Conservation (phyloP, 2,113 vertebrate genomes). For the Formicarius rufipectus region DNA sequence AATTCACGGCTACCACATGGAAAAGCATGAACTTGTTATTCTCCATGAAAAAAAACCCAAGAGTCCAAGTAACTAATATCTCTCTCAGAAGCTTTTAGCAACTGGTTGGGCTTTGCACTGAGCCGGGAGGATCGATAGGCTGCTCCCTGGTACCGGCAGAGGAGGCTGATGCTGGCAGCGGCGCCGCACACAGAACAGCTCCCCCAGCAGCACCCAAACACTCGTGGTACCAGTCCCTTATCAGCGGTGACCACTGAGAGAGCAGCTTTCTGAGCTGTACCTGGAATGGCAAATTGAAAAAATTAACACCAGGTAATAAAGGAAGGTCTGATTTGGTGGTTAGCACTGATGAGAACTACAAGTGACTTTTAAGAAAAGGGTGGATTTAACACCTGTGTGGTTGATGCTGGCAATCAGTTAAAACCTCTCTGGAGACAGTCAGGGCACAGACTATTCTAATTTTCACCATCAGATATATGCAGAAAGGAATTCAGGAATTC, state of each 20-base stretch:
- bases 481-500: not conserved
- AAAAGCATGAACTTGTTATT: not conserved
- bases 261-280: not conserved
- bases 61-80: not conserved
- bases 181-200: not conserved
- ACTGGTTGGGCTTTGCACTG: not conserved
- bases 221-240: not conserved
- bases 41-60: not conserved
- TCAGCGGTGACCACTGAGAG: not conserved
- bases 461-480: not conserved
- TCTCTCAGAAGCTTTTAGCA: not conserved
- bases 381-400: not conserved
- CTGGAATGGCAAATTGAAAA: not conserved
- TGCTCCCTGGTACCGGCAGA: constrained; percentile 9
- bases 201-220: not conserved
- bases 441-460: not conserved
- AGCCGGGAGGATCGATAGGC: not conserved
- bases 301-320: not conserved
- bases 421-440: not conserved
- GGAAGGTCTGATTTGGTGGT: not conserved
- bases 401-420: not conserved
- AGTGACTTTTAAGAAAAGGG: not conserved
- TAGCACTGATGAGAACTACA: not conserved
- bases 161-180: not conserved
- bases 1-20: not conserved